phyloP scores from a whole-genome alignment of 2,888 invertebrate species.

The Leptopilina syphax region DNA sequence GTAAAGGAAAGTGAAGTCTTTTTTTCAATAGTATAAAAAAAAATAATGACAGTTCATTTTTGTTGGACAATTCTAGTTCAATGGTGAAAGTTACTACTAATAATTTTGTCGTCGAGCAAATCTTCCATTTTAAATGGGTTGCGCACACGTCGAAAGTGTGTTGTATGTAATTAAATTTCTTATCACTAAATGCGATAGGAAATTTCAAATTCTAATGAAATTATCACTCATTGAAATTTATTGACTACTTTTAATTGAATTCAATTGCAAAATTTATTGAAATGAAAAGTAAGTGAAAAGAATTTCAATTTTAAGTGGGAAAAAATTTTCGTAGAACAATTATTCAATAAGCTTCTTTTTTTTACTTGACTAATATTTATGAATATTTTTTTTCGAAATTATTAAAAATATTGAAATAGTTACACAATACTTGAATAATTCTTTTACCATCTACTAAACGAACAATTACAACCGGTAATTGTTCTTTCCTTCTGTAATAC shows the following conservation, averaged over 20 bases:
- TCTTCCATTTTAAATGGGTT: conserved; percentile 23
- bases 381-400: neutral
- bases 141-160: conserved; percentile 27
- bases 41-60: conserved; percentile 32
- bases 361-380: too few relatives aligned
- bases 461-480: conserved; percentile 3
- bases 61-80: conserved; percentile 34
- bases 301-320: neutral
- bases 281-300: neutral
- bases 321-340: too few relatives aligned
- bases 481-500: conserved; percentile 8
- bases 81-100: conserved; percentile 34
- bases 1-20: conserved; percentile 5
- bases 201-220: conserved; percentile 10
- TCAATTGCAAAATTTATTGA: neutral
- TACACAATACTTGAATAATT: neutral
- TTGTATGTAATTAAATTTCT: conserved; percentile 21
- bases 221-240: neutral
- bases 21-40: conserved; percentile 15
- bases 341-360: too few relatives aligned
- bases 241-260: neutral
- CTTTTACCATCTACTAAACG: neutral
- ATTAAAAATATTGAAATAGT: neutral
- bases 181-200: conserved; percentile 15
- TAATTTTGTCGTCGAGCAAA: conserved; percentile 32